phyloP scores from a whole-genome alignment of 2,113 vertebrate species.

The Hydrochoerus hydrochaeris region DNA sequence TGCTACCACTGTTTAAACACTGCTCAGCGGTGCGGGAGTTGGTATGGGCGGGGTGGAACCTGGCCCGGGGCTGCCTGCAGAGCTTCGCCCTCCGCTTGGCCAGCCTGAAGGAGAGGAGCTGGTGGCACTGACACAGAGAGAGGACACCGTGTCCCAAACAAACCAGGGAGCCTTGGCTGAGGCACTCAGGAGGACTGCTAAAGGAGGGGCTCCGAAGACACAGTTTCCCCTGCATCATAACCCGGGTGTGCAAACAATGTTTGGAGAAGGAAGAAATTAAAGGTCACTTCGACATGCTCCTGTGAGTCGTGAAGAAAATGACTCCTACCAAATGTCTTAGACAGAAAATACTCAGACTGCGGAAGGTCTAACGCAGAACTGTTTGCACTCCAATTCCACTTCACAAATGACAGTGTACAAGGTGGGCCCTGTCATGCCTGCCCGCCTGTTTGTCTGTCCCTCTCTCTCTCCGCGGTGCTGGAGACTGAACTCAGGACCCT shows the following conservation, averaged over 20 bases:
- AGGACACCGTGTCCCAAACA: not conserved
- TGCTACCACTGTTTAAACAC: not conserved
- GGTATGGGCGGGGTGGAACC: too few relatives aligned
- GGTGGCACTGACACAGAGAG: not conserved
- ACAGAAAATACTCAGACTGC: not conserved
- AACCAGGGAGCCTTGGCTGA: not conserved
- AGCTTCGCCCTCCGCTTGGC: not conserved
- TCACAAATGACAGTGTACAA: not conserved
- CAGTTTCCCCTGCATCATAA: not conserved
- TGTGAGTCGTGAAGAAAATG: not conserved
- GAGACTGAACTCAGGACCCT: not conserved
- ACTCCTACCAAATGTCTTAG: not conserved
- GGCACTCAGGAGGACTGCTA: too few relatives aligned
- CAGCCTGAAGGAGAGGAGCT: not conserved
- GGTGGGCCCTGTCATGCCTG: too few relatives aligned
- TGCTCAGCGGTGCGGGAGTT: not conserved
- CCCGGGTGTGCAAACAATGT: not conserved
- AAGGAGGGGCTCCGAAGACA: not conserved
- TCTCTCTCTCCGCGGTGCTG: too few relatives aligned
- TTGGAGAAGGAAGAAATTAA: not conserved
- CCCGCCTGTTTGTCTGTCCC: too few relatives aligned
- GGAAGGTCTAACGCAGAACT: not conserved
- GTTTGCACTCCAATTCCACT: not conserved
- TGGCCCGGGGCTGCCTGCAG: accelerated
- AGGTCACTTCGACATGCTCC: not conserved